These are phyloP conservation scores for Lordiphosa andalusiaca DNA, from an alignment of 2,888 invertebrate species.

Conservation along the genomic window DNA sequence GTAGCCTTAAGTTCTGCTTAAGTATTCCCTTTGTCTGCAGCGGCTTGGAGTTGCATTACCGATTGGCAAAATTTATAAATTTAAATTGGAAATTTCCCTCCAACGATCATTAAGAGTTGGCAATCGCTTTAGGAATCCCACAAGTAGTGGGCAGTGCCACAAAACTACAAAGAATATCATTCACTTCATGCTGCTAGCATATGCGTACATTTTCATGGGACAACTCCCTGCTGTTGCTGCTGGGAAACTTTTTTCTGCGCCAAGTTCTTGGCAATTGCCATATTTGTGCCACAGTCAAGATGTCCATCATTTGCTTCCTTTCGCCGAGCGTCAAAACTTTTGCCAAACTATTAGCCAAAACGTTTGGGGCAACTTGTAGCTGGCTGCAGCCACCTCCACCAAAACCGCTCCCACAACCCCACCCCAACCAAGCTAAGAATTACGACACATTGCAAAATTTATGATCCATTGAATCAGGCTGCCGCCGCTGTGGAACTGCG, in stretches of 20 bases:
- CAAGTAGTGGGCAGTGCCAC: too few relatives aligned
- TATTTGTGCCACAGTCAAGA: constrained; percentile 52
- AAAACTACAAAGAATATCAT: neutral
- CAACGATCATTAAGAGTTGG: too few relatives aligned
- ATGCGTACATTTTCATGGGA: neutral
- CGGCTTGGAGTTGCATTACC: neutral
- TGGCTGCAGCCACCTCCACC: constrained; percentile 7
- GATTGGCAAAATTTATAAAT: neutral
- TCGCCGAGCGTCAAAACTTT: constrained; percentile 43
- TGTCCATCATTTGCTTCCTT: constrained; percentile 35
- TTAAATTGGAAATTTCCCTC: too few relatives aligned
- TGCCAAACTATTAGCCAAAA: constrained; percentile 66
- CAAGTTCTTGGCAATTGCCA: constrained; percentile 56
- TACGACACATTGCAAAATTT: constrained; percentile 59
- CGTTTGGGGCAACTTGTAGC: constrained; percentile 67
- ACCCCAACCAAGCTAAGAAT: constrained; percentile 49
- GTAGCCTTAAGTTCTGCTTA: constrained; percentile 3
- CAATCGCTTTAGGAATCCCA: too few relatives aligned
- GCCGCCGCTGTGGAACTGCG: constrained; percentile 9
- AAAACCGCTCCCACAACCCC: constrained; percentile 14
- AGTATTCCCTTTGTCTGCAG: constrained; percentile 9
- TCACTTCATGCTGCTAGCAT: too few relatives aligned
- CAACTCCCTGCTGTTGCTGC: constrained; percentile 2
- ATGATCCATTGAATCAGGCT: constrained; percentile 62
- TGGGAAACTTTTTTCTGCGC: constrained; percentile 28